Evolutionary conservation across 2,797 vertebrate genomes (phyloP), one percentile per base, ranked within the genome.

Genomic region (Phoebastria nigripes): DNA sequence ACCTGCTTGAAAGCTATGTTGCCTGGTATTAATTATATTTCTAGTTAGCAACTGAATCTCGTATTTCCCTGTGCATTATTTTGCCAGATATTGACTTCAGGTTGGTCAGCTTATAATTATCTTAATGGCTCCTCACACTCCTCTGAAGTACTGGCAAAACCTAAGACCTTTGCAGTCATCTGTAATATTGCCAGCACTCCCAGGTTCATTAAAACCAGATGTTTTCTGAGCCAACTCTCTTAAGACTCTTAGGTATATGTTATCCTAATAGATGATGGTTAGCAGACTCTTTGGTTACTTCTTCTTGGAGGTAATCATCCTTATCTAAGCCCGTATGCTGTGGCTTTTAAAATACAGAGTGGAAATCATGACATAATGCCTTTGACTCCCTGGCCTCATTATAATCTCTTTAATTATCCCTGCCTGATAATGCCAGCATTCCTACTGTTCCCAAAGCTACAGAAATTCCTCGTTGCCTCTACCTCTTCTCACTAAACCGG

Each of bases 291-390:
- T 94, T 0, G 0, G 61, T 89, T 96, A 52, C 52, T 89, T 89
- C 89, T 92, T 84, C 76, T 83, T 81, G 76, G 49, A 86, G 86
- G 87, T 83, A 94, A 96, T 92, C 69, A 86, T 21, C 70, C 69
- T 91, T 83, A 88, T 52, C 56, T 85, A 89, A 56, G 51, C 37
- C 79, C 9, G 7, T 91, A 76, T 84, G 87, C 77, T 91, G 62
- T 2, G 0, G 65, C 58, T 94, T 89, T 96, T 83, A 72, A 94
- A 90, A 83, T 62, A 56, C 3, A 66, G 72, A 91, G 12, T 70
- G 56, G n/a, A 76, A 96, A 90, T 66, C 59, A 56, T 66, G 62
- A 74, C 46, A 42, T 69, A 90, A 91, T 74, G 82, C 28, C 41
- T 91, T 71, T 93, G 69, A 78, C 42, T 91, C 65, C 46, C 69